Percentiles rank a stretch among this genome's conserved stretches.
These are phyloP conservation scores for Podarcis raffonei DNA, from an alignment of 2,113 vertebrate genomes.

Conservation along the genomic window DNA sequence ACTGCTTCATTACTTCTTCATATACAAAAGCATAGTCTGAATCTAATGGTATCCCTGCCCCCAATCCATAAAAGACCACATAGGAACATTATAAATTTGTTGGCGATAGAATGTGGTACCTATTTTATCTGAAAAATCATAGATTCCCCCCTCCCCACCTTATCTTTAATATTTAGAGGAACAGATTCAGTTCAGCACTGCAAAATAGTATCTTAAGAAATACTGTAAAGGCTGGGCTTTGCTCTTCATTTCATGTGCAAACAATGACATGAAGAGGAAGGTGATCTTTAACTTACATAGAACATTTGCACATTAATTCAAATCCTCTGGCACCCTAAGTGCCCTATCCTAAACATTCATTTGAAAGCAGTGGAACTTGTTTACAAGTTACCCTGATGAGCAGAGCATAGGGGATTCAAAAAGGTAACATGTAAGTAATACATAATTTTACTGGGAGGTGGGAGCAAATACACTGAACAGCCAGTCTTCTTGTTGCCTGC, in stretches of 20 bases:
- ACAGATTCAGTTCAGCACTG: background rate
- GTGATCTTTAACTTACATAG: background rate
- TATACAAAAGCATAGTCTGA: slow-evolving; percentile 5
- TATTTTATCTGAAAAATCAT: background rate
- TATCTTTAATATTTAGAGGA: background rate
- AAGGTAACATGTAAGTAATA: background rate
- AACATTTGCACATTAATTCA: background rate
- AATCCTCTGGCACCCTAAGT: background rate
- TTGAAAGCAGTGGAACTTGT: background rate
- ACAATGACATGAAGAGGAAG: background rate
- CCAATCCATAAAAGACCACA: background rate
- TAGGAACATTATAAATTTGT: background rate
- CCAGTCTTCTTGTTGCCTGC: too few relatives aligned
- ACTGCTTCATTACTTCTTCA: background rate
- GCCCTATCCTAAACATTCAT: background rate
- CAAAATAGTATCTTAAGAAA: background rate
- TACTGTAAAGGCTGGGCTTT: background rate
- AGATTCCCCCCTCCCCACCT: too few relatives aligned
- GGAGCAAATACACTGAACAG: background rate
- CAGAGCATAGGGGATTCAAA: background rate
- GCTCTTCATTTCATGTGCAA: background rate
- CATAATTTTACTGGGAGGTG: background rate
- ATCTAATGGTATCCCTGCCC: background rate
- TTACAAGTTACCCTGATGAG: background rate
- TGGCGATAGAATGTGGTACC: background rate